Evolutionary conservation across 1,140 invertebrate species (phyloP), one percentile per base, ranked within the genome.

Genomic region (Diabrotica virgifera): DNA sequence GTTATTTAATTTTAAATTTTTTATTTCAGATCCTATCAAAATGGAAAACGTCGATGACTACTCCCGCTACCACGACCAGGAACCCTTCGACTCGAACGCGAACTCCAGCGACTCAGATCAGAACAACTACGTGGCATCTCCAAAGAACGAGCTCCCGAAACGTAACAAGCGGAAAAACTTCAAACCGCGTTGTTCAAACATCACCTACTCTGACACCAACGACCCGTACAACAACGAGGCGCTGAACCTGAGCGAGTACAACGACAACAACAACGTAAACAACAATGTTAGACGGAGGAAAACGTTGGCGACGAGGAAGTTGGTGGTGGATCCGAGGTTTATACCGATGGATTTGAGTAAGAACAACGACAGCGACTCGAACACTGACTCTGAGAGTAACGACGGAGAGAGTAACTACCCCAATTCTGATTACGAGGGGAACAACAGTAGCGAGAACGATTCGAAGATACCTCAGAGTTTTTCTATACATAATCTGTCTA

Each of bases 141-240:
- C 81, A 0, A 82, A 83, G 73, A 80, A 79, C 70, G 82, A 82
- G 67, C 79, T 80, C 69, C 82, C 83, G 59, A 85, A 85, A 76
- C 79, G 85, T 63, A 88, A 88, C 76, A 88, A 88, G 69, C 78
- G 87, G 58, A 88, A 88, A 73, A 87, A 88, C 74, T 88, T 88
- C 77, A 85, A 87, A 71, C 87, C 87, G 0, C 76, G 86, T 65
- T 86, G 84, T 72, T 82, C 84, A 52, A 87, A 86, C 50, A 86
- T 85, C 52, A 76, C 83, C 5, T 79, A 81, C 8, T 81, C 81
- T 62, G 74, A 77, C 38, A 80, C 80, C 35, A 81, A 80, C 59
- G 78, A 80, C 7, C 80, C 80, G 63, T 72, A 77, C 38, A 81
- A 81, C 24, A 80, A 80, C 59, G 70, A 58, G 5, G 76, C 71